Conservation (phyloP, 2,797 vertebrate genomes). For the Novumbra hubbsi region DNA sequence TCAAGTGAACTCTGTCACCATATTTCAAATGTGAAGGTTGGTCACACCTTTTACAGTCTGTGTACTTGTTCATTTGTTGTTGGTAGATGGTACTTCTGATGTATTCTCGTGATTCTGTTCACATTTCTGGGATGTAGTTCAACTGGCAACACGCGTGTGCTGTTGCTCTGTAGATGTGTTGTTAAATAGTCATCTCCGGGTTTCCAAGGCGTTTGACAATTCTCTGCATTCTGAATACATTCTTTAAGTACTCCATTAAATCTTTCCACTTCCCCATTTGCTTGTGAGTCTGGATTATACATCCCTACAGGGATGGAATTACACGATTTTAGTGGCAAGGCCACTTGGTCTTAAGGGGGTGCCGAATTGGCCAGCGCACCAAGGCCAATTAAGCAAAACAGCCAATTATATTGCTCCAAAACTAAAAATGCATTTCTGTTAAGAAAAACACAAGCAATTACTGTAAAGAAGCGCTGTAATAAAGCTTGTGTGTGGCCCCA, state of each 20-base stretch:
- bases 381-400: no score
- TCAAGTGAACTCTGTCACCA: background rate
- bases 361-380: no score
- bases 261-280: conserved; percentile 7
- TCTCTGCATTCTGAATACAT: conserved; percentile 15
- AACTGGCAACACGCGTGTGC: conserved; percentile 1
- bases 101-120: background rate
- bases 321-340: no score
- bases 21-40: background rate
- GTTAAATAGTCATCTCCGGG: conserved; percentile 4
- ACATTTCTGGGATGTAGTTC: conserved; percentile 11
- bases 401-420: no score
- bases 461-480: no score
- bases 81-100: background rate
- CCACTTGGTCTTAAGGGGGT: no score
- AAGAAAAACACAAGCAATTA: no score
- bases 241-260: conserved; percentile 26
- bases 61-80: background rate
- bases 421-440: no score
- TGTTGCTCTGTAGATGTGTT: conserved; percentile 21
- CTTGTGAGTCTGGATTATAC: conserved; percentile 22
- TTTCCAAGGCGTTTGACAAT: conserved; percentile 12
- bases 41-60: background rate
- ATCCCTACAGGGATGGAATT: background rate
- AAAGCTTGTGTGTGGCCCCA: no score